Conservation (phyloP, 2,888 invertebrate species). For the Dorcus hopei region DNA sequence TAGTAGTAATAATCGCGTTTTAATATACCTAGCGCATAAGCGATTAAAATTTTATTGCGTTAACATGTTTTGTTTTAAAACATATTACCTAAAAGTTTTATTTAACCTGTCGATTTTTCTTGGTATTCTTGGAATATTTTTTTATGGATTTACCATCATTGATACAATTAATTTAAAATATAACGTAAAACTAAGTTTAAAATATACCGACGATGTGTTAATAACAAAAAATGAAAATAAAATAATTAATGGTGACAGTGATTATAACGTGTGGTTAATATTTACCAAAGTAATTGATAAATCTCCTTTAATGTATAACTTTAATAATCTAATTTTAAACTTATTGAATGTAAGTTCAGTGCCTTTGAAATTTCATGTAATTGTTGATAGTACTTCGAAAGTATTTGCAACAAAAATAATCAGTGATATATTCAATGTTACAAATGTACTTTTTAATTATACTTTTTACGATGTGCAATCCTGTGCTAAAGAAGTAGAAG, state of each 20-base stretch:
- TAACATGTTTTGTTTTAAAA: constrained; percentile 3
- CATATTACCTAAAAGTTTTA: constrained; percentile 19
- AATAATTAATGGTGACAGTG: constrained; percentile 21
- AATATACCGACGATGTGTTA: constrained; percentile 3
- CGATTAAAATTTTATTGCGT: no score
- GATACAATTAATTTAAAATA: constrained; percentile 16
- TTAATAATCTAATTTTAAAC: constrained; percentile 52
- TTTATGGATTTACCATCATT: constrained; percentile 25
- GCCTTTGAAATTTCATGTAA: constrained; percentile 58
- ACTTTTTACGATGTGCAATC: constrained; percentile 61
- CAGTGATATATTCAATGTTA: constrained; percentile 34
- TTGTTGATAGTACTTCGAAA: constrained; percentile 59
- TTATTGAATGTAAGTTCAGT: constrained; percentile 52
- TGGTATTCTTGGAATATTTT: constrained; percentile 28
- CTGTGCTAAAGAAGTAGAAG: constrained; percentile 57
- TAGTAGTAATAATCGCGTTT: no score
- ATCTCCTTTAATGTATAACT: constrained; percentile 54
- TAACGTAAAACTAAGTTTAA: background rate
- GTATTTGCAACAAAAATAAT: constrained; percentile 50
- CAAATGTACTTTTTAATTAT: constrained; percentile 36
- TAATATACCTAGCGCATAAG: no score
- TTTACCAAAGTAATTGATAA: constrained; percentile 56
- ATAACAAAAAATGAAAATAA: constrained; percentile 9
- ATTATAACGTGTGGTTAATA: constrained; percentile 57
- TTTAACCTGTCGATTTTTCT: constrained; percentile 30